Evolutionary conservation across 2,797 vertebrate genomes (phyloP).

Genomic region (Propithecus deckenii): DNA sequence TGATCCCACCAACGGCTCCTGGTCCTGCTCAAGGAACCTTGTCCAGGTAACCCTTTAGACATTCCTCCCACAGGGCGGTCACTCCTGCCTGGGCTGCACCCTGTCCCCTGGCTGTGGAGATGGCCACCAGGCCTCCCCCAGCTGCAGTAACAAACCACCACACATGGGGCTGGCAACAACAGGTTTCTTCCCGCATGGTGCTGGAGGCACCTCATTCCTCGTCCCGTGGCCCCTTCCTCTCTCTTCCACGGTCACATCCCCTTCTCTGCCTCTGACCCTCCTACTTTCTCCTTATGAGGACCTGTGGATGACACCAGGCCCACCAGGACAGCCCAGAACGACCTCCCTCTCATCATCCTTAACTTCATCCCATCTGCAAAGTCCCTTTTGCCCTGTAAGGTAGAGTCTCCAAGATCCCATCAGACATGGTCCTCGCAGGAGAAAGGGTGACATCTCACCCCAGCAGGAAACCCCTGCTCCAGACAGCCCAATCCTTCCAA

Average conservation of each 20-base stretch:
- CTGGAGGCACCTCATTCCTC: background rate
- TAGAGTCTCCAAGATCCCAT: background rate
- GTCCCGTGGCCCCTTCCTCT: background rate
- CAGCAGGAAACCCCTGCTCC: background rate
- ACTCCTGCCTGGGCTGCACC: background rate
- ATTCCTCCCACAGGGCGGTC: background rate
- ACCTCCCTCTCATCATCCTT: background rate
- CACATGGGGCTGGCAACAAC: background rate
- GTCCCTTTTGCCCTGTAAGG: rapidly evolving
- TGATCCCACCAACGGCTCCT: background rate
- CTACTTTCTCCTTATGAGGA: background rate
- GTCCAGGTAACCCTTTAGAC: background rate
- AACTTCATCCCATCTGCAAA: background rate
- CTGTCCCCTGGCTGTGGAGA: background rate
- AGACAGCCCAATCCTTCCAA: background rate
- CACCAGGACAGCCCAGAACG: background rate
- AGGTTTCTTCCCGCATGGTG: background rate
- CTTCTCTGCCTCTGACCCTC: background rate
- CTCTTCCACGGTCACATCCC: background rate
- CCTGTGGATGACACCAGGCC: background rate
- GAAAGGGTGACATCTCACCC: background rate
- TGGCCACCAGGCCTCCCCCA: background rate
- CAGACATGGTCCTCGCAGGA: background rate
- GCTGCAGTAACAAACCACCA: background rate
- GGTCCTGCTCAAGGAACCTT: background rate